phyloP scores from a whole-genome alignment of 2,888 invertebrate species.

The Metellina segmentata region DNA sequence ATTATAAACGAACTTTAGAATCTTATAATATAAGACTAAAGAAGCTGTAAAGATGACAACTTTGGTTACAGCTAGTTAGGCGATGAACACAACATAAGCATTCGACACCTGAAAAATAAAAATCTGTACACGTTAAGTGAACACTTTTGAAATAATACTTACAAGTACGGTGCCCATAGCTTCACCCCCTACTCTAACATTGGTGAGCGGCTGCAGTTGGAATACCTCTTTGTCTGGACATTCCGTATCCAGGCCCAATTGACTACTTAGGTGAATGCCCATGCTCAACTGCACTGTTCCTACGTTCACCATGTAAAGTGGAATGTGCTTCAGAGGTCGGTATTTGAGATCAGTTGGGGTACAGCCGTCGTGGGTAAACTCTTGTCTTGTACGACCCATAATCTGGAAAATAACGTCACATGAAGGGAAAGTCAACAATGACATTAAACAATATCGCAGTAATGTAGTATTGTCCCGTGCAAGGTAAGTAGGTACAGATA shows the following conservation, averaged over 20 bases:
- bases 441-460: background rate
- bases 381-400: slow-evolving; percentile 68
- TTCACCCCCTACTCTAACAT: slow-evolving; percentile 75
- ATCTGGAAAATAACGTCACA: slow-evolving; percentile 26
- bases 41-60: too few species aligned
- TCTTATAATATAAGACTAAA: too few species aligned
- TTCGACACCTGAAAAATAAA: too few species aligned
- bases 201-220: slow-evolving; percentile 65
- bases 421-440: background rate
- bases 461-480: background rate
- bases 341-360: slow-evolving; percentile 67
- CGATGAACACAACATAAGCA: too few species aligned
- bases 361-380: slow-evolving; percentile 74
- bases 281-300: slow-evolving; percentile 74
- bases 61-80: too few species aligned
- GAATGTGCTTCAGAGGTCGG: slow-evolving; percentile 71
- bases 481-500: too few species aligned
- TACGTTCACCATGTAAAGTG: slow-evolving; percentile 75
- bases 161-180: slow-evolving; percentile 76
- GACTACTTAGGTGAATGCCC: slow-evolving; percentile 75
- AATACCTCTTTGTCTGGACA: slow-evolving; percentile 51
- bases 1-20: too few species aligned
- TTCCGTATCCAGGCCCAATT: slow-evolving; percentile 59
- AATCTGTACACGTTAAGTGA: background rate
- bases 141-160: slow-evolving; percentile 2